Conservation (phyloP, 2,888 invertebrate species). For the Kuschelorhynchus macadamiae region DNA sequence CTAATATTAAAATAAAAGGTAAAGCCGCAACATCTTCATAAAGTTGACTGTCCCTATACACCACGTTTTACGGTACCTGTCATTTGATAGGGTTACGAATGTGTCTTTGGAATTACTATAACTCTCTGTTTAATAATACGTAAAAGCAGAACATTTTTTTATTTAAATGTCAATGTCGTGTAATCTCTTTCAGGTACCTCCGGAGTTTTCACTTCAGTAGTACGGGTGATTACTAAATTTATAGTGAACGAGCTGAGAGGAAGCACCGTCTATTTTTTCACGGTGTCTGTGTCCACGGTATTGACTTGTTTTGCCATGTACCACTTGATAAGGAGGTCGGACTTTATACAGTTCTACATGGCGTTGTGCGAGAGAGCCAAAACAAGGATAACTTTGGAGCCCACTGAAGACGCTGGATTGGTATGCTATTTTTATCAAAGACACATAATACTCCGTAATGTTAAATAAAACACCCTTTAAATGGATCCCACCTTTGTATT, state of each 20-base stretch:
- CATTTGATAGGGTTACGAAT: no score
- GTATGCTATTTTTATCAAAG: constrained; percentile 68
- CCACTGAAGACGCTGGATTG: constrained; percentile 87
- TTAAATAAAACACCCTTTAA: no score
- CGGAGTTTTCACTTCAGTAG: constrained; percentile 88
- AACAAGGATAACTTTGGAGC: constrained; percentile 84
- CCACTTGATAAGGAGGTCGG: constrained; percentile 82
- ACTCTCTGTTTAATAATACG: no score
- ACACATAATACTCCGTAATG: no score
- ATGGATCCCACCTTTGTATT: no score
- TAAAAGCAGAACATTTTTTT: no score
- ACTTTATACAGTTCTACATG: constrained; percentile 88
- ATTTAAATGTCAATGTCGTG: no score
- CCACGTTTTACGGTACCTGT: no score
- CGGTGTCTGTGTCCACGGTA: constrained; percentile 83
- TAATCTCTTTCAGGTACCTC: constrained; percentile 77
- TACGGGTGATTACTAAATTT: constrained; percentile 87
- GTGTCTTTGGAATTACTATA: no score
- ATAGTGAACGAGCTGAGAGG: constrained; percentile 82
- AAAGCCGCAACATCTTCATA: no score
- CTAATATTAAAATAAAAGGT: no score
- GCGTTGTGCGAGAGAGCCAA: constrained; percentile 81
- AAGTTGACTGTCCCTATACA: no score
- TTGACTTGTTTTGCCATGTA: constrained; percentile 84
- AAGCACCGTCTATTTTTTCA: constrained; percentile 90